Percentiles rank a stretch among this genome's conserved stretches.
phyloP scores from a whole-genome alignment of 2,797 vertebrate genomes.

The Propithecus deckenii region DNA sequence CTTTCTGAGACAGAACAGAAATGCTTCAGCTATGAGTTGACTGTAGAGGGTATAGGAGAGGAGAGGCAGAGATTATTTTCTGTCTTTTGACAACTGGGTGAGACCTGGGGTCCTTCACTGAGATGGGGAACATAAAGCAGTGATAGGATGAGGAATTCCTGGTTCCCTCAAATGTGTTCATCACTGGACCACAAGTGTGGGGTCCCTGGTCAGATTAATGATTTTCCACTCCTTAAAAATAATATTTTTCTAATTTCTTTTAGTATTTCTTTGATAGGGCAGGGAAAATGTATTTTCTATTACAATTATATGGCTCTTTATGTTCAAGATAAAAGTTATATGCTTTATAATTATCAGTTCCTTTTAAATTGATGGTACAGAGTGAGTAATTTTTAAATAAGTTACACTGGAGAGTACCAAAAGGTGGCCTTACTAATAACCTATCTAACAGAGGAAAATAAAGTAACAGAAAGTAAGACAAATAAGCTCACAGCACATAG shows the following conservation, averaged over 20 bases:
- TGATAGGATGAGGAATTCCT: neutral
- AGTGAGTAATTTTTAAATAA: neutral
- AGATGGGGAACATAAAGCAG: neutral
- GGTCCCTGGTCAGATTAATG: neutral
- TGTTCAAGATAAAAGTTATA: neutral
- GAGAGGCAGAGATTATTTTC: neutral
- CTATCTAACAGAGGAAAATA: no score
- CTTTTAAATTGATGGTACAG: neutral
- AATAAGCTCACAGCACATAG: no score
- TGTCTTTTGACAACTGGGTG: neutral
- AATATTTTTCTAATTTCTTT: neutral
- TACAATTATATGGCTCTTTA: neutral
- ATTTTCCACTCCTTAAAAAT: neutral
- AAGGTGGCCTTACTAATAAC: no score
- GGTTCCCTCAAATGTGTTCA: neutral
- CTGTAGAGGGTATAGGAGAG: neutral
- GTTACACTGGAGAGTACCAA: neutral
- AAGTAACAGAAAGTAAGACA: no score
- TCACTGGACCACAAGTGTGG: neutral
- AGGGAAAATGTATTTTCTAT: neutral
- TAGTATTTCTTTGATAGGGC: slow-evolving; percentile 13
- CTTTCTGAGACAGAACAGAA: neutral
- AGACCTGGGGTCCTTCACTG: neutral
- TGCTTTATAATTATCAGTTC: neutral
- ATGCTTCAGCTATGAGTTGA: neutral